A percentile compares a stretch with the other conserved stretches of the same genome.
These are phyloP conservation scores for Pseudochirops corinnae DNA, from an alignment of 2,797 vertebrate species.

Conservation along the genomic window DNA sequence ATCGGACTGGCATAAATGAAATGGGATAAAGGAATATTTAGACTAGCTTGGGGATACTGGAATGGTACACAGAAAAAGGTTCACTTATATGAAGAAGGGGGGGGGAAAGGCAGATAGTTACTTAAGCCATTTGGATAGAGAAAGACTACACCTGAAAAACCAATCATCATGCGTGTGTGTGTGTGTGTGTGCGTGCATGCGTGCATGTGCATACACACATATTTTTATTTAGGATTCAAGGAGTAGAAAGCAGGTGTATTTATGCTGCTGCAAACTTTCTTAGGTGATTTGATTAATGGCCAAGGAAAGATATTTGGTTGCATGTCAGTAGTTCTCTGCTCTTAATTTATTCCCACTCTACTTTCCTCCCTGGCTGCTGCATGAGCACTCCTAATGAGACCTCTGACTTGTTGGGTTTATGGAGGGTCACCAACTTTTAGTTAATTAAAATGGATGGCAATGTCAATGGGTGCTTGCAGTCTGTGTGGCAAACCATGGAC, in stretches of 20 bases:
- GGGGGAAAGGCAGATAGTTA: neutral
- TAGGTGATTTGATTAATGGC: constrained; percentile 5
- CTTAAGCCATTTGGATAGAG: neutral
- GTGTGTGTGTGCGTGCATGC: too few relatives aligned
- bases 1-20: too few relatives aligned
- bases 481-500: neutral
- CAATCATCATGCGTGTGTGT: too few relatives aligned
- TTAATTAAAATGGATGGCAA: constrained; percentile 54
- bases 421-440: constrained; percentile 34
- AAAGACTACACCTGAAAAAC: too few relatives aligned
- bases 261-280: neutral
- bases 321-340: neutral
- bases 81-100: neutral
- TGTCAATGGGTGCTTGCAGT: constrained; percentile 2
- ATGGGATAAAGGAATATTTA: neutral
- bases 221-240: neutral
- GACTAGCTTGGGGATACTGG: neutral
- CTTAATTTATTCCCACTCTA: constrained; percentile 38
- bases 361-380: constrained; percentile 34
- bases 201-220: rapidly evolving
- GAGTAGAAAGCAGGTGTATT: neutral
- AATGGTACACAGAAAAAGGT: neutral
- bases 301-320: neutral
- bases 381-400: constrained; percentile 60
- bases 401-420: constrained; percentile 42